phyloP scores from a whole-genome alignment of 1,140 invertebrate species.

The Monomorium pharaonis region DNA sequence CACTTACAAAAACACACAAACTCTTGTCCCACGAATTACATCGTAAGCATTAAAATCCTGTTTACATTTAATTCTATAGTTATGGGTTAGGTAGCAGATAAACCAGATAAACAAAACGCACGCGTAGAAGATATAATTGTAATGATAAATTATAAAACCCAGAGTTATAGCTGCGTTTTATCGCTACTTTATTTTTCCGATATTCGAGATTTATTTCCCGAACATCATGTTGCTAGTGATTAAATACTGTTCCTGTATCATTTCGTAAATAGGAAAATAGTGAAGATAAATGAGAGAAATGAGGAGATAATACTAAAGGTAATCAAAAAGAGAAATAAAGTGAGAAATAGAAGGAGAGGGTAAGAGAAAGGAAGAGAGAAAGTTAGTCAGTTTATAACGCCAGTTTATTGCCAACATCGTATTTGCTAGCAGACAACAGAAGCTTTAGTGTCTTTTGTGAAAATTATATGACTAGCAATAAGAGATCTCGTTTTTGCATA shows the following conservation, averaged over 20 bases:
- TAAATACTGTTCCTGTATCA: neutral
- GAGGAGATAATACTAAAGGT: neutral
- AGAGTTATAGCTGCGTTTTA: neutral
- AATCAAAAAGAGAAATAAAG: neutral
- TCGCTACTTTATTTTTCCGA: neutral
- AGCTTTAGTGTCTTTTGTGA: no score
- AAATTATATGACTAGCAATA: neutral
- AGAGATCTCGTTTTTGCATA: neutral
- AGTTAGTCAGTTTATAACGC: neutral
- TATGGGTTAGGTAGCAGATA: neutral
- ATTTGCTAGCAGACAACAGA: neutral
- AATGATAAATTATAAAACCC: neutral
- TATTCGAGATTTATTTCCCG: neutral
- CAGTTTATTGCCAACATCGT: neutral
- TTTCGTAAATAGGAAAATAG: conserved; percentile 1
- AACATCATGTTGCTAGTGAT: neutral
- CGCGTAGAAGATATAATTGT: neutral
- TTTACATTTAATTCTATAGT: neutral
- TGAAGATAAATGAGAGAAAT: neutral
- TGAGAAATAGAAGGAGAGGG: neutral
- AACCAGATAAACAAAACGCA: neutral
- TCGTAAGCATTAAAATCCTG: neutral
- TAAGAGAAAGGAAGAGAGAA: neutral
- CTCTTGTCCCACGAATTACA: neutral
- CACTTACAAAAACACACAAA: neutral